A percentile compares a stretch with the other conserved stretches of the same genome.
Conservation (phyloP, 2,888 invertebrate species). For the Osmoderma eremita region DNA sequence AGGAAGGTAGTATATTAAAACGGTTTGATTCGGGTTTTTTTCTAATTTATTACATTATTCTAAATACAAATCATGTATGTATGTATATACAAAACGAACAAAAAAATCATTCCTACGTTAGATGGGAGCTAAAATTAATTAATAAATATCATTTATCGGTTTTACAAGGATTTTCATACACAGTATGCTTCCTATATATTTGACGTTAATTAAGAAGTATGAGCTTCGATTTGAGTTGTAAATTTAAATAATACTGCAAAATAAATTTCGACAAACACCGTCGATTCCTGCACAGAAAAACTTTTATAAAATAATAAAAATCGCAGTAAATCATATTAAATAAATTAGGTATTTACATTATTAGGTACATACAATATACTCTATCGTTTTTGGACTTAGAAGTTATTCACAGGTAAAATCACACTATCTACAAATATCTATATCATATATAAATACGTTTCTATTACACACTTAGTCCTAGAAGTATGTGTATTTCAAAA, state of each 20-base stretch:
- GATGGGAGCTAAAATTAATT: slow-evolving; percentile 7
- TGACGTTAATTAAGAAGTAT: background rate
- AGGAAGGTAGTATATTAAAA: background rate
- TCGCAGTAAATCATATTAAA: no score
- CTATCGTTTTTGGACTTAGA: slow-evolving; percentile 2
- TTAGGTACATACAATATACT: background rate
- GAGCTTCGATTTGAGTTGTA: background rate
- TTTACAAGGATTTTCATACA: slow-evolving; percentile 9
- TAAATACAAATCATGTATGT: slow-evolving; percentile 15
- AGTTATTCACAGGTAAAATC: slow-evolving; percentile 24
- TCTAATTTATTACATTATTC: slow-evolving; percentile 21
- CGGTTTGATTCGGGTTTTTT: background rate
- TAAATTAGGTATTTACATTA: no score
- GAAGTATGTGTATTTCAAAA: slow-evolving; percentile 49
- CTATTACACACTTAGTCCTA: slow-evolving; percentile 32
- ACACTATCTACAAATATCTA: slow-evolving; percentile 33
- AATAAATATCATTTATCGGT: slow-evolving; percentile 14
- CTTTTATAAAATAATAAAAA: no score
- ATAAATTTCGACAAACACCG: no score
- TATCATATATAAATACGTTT: slow-evolving; percentile 4
- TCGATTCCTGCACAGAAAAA: no score
- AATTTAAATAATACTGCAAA: no score
- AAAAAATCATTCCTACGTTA: background rate
- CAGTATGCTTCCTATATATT: slow-evolving; percentile 13
- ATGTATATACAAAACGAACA: slow-evolving; percentile 7